Conservation (phyloP, 2,888 invertebrate species). For the Diarsia mendica region DNA sequence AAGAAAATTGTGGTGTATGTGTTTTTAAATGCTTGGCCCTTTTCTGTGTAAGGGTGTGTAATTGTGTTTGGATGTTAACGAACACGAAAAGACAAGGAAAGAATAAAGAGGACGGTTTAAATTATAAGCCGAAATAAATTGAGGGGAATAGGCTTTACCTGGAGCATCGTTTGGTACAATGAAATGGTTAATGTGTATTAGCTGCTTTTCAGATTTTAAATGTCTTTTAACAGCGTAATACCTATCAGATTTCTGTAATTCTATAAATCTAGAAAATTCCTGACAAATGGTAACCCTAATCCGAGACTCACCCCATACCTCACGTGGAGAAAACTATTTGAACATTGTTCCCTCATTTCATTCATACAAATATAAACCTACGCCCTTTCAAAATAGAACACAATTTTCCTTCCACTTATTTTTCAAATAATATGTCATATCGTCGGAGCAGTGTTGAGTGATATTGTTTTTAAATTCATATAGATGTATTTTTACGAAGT, state of each 20-base stretch:
- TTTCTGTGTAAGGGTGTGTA: conserved; percentile 37
- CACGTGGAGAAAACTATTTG: conserved; percentile 83
- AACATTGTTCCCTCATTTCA: conserved; percentile 79
- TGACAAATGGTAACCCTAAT: conserved; percentile 49
- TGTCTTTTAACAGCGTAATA: not conserved
- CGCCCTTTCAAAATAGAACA: conserved; percentile 62
- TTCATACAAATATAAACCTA: conserved; percentile 71
- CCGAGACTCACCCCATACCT: conserved; percentile 71
- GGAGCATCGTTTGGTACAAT: not conserved
- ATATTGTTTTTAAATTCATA: conserved; percentile 70
- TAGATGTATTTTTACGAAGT: conserved; percentile 51
- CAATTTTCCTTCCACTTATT: conserved; percentile 67
- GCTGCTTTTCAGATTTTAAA: not conserved
- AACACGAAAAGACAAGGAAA: conserved; percentile 31
- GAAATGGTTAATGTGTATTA: conserved; percentile 2
- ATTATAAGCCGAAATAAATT: conserved; percentile 43
- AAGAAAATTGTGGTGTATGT: conserved; percentile 56
- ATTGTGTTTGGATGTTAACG: conserved; percentile 50
- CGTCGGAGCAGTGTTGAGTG: conserved; percentile 56
- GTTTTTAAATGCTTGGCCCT: conserved; percentile 47
- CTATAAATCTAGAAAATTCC: conserved; percentile 24
- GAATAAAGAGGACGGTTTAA: conserved; percentile 14
- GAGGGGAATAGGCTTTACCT: conserved; percentile 29
- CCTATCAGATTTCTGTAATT: not conserved
- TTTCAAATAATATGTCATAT: conserved; percentile 64